Conservation (phyloP, 2,113 vertebrate species). For the Clarias macrocephalus region DNA sequence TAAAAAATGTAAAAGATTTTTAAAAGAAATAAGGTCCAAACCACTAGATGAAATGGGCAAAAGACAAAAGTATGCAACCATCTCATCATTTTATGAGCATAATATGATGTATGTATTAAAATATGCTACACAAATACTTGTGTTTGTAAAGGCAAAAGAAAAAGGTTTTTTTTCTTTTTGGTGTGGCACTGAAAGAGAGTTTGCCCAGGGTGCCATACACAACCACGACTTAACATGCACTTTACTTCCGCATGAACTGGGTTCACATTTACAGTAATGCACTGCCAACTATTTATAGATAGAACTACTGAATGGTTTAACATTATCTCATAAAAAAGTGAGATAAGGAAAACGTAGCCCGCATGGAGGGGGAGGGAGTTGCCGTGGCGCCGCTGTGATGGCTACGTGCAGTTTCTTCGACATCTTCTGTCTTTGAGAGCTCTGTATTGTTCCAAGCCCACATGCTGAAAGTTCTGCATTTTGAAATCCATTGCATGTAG, state of each 20-base stretch:
- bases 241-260: not conserved
- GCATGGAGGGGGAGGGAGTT: conserved; percentile 54
- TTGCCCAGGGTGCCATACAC: no score
- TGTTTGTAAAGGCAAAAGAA: no score
- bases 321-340: not conserved
- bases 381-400: conserved; percentile 50
- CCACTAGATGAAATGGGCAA: no score
- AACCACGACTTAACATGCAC: not conserved
- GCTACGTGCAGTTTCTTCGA: conserved; percentile 73
- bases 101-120: no score
- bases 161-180: no score
- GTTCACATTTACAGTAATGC: not conserved
- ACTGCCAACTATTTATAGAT: conserved; percentile 37
- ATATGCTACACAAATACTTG: no score
- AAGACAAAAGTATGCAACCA: no score
- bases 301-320: conserved; percentile 27
- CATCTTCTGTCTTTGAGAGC: conserved; percentile 56
- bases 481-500: conserved; percentile 54
- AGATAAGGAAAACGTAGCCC: conserved; percentile 26
- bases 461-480: conserved; percentile 68
- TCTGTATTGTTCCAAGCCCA: conserved; percentile 68
- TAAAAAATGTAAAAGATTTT: no score
- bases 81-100: no score
- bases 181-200: no score
- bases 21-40: no score